Evolutionary conservation across 2,797 vertebrate genomes (phyloP), one percentile per base, ranked within the genome.

Genomic region (Bovichtus diacanthus): DNA sequence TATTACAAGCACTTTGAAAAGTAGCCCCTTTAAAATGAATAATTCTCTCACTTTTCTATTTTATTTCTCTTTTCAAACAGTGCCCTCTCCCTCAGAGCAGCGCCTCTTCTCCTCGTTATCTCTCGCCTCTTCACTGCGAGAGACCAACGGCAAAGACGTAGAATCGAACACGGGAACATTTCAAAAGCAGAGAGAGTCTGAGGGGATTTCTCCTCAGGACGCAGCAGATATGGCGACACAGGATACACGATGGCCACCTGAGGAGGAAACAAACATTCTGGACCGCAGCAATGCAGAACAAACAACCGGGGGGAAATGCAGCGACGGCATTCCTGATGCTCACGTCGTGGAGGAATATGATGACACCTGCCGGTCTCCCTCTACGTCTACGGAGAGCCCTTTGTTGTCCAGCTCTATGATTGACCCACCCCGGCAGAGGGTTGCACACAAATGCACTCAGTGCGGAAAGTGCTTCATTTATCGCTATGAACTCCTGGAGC

Each of bases 381-480:
- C 86, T 12, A 27, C 65, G 25, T 84, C 84, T 34, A 6, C 43
- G 21, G 44, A 80, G 46, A 63, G 21, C 59, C 60, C 70, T 6
- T 27, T 36, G 0, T 9, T 58, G 11, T 63, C 80, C 19, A 44
- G 34, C 51, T 62, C 60, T 11, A 25, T 19, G 16, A 70, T 43
- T 0, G 13, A 47, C 0, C 47, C 67, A 19, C 74, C 74, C 0
- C 77, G 74, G 44, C 53, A 44, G 55, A 85, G 88, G 50, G 87
- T 90, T 21, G 88, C 86, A 21, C 88, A 92, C 58, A 90, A 78
- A 78, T 92, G 91, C 21, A 0, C 56, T 39, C 83, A 88, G 3
- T 92, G 91, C 49, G 85, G 71, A 38, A 87, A 84, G 54, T 89
- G 87, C 64, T 91, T 71, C 18, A 89, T 90, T 50, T 89, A 90